Conservation (phyloP, 2,888 invertebrate genomes). For the Seira sanloemensis region DNA sequence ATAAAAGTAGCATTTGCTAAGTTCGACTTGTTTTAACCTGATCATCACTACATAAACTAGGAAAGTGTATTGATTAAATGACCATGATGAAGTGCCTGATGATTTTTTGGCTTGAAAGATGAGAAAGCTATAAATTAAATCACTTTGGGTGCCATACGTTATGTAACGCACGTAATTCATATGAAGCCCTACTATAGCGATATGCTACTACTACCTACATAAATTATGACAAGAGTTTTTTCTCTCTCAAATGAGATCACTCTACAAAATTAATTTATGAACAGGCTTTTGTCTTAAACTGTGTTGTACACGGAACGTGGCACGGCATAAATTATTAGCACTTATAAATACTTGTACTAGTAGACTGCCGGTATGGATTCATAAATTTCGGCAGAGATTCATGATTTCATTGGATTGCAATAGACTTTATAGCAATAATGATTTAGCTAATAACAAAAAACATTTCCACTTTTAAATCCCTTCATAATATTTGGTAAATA, state of each 20-base stretch:
- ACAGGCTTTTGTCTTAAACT: background rate
- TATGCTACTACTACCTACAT: background rate
- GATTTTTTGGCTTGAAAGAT: conserved; percentile 58
- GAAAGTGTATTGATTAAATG: conserved; percentile 14
- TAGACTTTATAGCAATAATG: no score
- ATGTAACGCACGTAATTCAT: conserved; percentile 34
- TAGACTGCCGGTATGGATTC: no score
- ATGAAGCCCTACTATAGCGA: no score
- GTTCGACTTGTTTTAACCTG: background rate
- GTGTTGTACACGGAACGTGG: conserved; percentile 4
- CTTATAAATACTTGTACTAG: no score
- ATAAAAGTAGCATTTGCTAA: background rate
- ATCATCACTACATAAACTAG: conserved; percentile 5
- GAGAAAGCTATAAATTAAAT: conserved; percentile 62
- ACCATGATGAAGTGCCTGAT: conserved; percentile 54
- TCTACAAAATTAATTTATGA: background rate
- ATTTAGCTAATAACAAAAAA: no score
- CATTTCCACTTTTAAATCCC: no score
- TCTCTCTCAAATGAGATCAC: background rate
- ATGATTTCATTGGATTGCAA: no score
- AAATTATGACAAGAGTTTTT: no score
- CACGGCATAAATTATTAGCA: conserved; percentile 58
- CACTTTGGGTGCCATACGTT: conserved; percentile 59
- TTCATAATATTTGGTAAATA: no score
- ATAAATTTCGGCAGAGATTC: no score